phyloP scores from a whole-genome alignment of 2,888 invertebrate species.

The Crocallis elinguaria region DNA sequence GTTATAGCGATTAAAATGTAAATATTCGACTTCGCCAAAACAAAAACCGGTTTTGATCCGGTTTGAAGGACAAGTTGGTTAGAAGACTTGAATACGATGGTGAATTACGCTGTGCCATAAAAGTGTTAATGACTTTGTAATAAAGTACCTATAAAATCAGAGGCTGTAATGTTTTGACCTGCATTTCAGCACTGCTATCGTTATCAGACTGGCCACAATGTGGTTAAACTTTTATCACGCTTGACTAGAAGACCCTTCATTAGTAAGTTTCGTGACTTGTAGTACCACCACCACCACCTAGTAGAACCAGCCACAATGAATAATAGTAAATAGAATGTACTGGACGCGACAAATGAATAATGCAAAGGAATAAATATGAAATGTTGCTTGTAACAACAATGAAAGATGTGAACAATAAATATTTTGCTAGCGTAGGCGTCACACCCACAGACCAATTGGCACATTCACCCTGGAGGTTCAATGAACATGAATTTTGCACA shows the following conservation, averaged over 20 bases:
- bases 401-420: constrained; percentile 42
- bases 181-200: constrained; percentile 1
- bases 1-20: constrained; percentile 18
- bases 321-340: constrained; percentile 4
- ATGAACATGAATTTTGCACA: constrained; percentile 52
- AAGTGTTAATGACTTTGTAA: constrained; percentile 11
- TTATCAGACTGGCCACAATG: neutral
- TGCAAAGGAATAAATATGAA: constrained; percentile 2
- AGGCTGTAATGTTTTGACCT: neutral
- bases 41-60: constrained; percentile 30
- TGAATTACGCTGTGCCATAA: constrained; percentile 2
- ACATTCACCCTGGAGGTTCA: constrained; percentile 63
- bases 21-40: constrained; percentile 23
- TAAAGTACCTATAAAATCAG: neutral
- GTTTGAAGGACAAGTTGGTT: constrained; percentile 24
- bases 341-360: constrained; percentile 15
- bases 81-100: constrained; percentile 14
- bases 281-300: neutral
- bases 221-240: neutral
- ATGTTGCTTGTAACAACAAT: constrained; percentile 8
- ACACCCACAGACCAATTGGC: constrained; percentile 54
- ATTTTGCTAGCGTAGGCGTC: constrained; percentile 49
- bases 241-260: neutral
- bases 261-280: neutral
- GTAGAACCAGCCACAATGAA: constrained; percentile 9